Percentiles rank a stretch among this genome's conserved stretches.
Conservation (phyloP, 2,113 vertebrate genomes). For the Sturnus vulgaris region DNA sequence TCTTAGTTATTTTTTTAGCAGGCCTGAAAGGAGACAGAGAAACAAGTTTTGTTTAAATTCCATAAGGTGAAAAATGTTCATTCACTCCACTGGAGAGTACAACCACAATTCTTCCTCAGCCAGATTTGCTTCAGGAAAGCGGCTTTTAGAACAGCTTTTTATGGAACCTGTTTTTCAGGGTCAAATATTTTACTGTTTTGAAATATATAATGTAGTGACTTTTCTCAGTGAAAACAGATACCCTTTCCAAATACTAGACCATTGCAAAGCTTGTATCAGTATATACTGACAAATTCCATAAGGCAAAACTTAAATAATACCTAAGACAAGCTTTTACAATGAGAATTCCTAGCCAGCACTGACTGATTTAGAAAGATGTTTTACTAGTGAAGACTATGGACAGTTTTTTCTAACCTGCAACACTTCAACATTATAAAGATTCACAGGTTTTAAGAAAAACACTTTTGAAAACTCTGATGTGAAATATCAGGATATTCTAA, state of each 20-base stretch:
- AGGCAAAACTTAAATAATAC: neutral
- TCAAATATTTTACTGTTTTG: neutral
- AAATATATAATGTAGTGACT: neutral
- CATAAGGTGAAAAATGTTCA: neutral
- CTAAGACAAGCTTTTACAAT: neutral
- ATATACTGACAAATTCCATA: neutral
- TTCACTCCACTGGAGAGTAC: neutral
- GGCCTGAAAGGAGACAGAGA: neutral
- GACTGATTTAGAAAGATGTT: neutral
- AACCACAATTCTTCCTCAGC: neutral
- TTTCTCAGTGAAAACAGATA: neutral
- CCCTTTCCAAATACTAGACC: neutral
- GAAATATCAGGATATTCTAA: neutral
- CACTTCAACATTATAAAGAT: neutral
- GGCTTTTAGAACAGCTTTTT: neutral
- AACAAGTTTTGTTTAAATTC: neutral
- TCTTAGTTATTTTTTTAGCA: neutral
- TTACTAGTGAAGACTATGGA: neutral
- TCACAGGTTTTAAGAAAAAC: neutral
- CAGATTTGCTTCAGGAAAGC: neutral
- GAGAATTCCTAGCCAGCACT: neutral
- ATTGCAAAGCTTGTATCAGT: neutral
- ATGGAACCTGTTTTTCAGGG: neutral
- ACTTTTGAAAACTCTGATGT: neutral
- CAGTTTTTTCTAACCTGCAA: neutral